Evolutionary conservation across 2,797 vertebrate genomes (phyloP).

Genomic region (Enteromius unitaeniatus): DNA sequence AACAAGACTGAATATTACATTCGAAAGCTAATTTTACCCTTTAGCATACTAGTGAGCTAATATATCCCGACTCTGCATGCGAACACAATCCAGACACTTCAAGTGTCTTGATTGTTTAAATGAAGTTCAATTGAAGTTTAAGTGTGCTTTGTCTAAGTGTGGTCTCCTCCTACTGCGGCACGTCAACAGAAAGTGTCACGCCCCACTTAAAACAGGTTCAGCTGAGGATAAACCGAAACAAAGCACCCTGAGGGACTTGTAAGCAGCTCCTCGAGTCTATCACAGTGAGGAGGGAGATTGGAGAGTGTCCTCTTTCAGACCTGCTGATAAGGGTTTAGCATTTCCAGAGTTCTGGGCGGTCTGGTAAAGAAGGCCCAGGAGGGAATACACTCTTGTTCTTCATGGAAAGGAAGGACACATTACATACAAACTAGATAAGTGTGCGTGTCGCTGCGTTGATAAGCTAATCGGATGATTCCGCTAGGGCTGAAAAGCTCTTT

Average conservation of each 20-base stretch:
- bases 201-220: slow-evolving; percentile 48
- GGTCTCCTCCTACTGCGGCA: neutral
- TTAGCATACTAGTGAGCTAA: slow-evolving; percentile 3
- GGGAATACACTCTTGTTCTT: slow-evolving; percentile 60
- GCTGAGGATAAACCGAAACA: slow-evolving; percentile 62
- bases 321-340: slow-evolving; percentile 54
- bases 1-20: neutral
- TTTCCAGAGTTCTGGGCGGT: slow-evolving; percentile 59
- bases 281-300: slow-evolving; percentile 57
- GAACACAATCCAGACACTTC: neutral
- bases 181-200: slow-evolving; percentile 13
- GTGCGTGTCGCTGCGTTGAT: slow-evolving; percentile 66
- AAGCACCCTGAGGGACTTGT: slow-evolving; percentile 57
- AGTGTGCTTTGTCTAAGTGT: slow-evolving; percentile 3
- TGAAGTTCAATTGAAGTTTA: slow-evolving; percentile 26
- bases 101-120: slow-evolving; percentile 9
- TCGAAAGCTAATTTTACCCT: slow-evolving; percentile 8
- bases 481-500: slow-evolving; percentile 53
- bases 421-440: slow-evolving; percentile 74
- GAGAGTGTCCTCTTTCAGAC: slow-evolving; percentile 53
- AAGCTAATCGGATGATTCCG: slow-evolving; percentile 72
- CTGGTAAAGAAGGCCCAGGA: slow-evolving; percentile 63
- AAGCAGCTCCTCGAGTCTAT: slow-evolving; percentile 56
- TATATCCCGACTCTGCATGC: neutral
- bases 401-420: slow-evolving; percentile 68